phyloP scores from a whole-genome alignment of 2,797 vertebrate species.

The Cyprinodon diabolis region DNA sequence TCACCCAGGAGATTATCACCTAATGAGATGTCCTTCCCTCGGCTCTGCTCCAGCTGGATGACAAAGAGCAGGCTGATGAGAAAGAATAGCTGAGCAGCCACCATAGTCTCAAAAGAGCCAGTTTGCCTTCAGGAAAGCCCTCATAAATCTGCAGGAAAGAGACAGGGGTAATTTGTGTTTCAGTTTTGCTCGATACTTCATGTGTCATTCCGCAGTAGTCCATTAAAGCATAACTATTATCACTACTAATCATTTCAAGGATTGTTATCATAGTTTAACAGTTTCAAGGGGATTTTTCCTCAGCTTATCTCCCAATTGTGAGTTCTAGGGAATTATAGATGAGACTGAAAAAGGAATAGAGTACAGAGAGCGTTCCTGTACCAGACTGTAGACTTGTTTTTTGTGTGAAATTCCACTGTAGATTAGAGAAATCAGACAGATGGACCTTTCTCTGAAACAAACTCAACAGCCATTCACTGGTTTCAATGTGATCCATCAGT shows the following conservation, averaged over 20 bases:
- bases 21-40: conserved; percentile 39
- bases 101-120: conserved; percentile 50
- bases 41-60: conserved; percentile 46
- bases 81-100: conserved; percentile 40
- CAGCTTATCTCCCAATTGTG: not conserved
- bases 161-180: conserved; percentile 7
- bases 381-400: conserved; percentile 17
- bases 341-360: not conserved
- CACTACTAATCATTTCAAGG: not conserved
- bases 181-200: not conserved
- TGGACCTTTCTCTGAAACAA: conserved; percentile 66
- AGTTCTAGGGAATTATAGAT: not conserved
- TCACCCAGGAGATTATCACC: conserved; percentile 52
- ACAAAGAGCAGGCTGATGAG: conserved; percentile 59
- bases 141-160: conserved; percentile 48
- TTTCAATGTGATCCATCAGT: conserved; percentile 43
- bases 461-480: conserved; percentile 52
- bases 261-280: not conserved
- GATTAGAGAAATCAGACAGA: conserved; percentile 58
- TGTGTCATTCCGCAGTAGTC: conserved; percentile 2
- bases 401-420: conserved; percentile 50
- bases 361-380: not conserved
- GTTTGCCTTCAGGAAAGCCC: conserved; percentile 24
- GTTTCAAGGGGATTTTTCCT: not conserved
- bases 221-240: not conserved